Evolutionary conservation across 2,888 invertebrate genomes (phyloP).

Genomic region (Pachliopta kotzebuea): DNA sequence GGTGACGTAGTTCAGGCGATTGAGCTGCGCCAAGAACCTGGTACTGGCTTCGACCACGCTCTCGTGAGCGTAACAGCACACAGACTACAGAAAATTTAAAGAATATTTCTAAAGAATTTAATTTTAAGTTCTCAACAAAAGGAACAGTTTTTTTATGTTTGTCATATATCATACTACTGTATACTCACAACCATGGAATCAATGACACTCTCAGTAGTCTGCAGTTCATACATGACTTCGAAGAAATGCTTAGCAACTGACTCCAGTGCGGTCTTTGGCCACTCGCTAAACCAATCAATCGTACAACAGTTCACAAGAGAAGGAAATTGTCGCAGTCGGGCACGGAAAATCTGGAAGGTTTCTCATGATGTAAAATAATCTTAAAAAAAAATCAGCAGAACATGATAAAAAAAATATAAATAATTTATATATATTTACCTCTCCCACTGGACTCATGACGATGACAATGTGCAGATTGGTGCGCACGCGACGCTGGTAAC

Average conservation of each 20-base stretch:
- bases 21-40: conserved; percentile 85
- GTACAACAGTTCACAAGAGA: conserved; percentile 95
- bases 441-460: conserved; percentile 89
- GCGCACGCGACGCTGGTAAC: conserved; percentile 89
- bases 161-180: no score
- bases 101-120: no score
- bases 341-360: conserved; percentile 81
- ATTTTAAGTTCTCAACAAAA: no score
- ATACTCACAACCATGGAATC: conserved; percentile 83
- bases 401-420: no score
- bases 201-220: conserved; percentile 81
- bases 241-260: conserved; percentile 90
- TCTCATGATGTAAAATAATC: no score
- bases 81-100: conserved; percentile 47
- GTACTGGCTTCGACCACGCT: conserved; percentile 86
- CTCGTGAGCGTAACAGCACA: conserved; percentile 82
- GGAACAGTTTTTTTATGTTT: no score
- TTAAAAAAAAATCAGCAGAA: no score
- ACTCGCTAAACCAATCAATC: conserved; percentile 95
- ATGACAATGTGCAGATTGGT: conserved; percentile 91
- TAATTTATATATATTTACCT: conserved; percentile 54
- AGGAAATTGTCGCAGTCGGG: conserved; percentile 91
- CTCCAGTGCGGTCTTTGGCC: conserved; percentile 92
- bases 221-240: conserved; percentile 82
- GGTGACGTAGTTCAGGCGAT: conserved; percentile 91